A percentile compares a stretch with the other conserved stretches of the same genome.
phyloP scores from a whole-genome alignment of 1,140 invertebrate genomes.

The Drosophila willistoni region DNA sequence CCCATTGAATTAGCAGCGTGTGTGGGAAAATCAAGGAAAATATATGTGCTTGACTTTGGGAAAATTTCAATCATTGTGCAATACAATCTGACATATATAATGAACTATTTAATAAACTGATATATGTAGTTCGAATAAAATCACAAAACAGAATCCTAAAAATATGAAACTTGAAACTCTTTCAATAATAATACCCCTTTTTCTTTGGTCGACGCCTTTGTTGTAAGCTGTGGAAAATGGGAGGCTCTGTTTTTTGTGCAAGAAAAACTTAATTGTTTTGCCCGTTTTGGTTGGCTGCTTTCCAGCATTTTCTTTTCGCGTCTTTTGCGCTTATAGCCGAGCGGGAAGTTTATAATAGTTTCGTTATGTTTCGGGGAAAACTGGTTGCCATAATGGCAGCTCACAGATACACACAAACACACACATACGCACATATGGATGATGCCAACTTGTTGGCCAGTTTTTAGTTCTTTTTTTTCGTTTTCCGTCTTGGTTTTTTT shows the following conservation, averaged over 20 bases:
- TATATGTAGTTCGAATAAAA: too few species aligned
- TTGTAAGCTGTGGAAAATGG: constrained; percentile 28
- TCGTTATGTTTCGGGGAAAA: constrained; percentile 78
- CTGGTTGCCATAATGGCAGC: constrained; percentile 80
- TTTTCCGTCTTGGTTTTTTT: constrained; percentile 54
- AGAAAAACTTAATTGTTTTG: constrained; percentile 82
- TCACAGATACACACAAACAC: constrained; percentile 28
- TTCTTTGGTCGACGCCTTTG: background rate
- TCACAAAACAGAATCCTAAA: too few species aligned
- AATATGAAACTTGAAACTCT: too few species aligned
- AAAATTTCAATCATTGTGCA: constrained; percentile 13
- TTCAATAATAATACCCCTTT: background rate
- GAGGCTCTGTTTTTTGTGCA: constrained; percentile 30
- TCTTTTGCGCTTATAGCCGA: constrained; percentile 60
- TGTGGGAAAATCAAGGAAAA: constrained; percentile 62
- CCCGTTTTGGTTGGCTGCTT: constrained; percentile 76
- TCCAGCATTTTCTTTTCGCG: constrained; percentile 61
- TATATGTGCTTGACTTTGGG: constrained; percentile 22
- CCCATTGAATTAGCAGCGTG: constrained; percentile 35
- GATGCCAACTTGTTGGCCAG: constrained; percentile 69
- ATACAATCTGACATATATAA: too few species aligned
- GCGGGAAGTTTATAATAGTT: constrained; percentile 33
- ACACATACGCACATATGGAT: constrained; percentile 24
- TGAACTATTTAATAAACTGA: too few species aligned
- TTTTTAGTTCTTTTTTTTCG: constrained; percentile 21